Evolutionary conservation across 2,797 vertebrate genomes (phyloP), one percentile per base, ranked within the genome.

Genomic region (Dallia pectoralis): DNA sequence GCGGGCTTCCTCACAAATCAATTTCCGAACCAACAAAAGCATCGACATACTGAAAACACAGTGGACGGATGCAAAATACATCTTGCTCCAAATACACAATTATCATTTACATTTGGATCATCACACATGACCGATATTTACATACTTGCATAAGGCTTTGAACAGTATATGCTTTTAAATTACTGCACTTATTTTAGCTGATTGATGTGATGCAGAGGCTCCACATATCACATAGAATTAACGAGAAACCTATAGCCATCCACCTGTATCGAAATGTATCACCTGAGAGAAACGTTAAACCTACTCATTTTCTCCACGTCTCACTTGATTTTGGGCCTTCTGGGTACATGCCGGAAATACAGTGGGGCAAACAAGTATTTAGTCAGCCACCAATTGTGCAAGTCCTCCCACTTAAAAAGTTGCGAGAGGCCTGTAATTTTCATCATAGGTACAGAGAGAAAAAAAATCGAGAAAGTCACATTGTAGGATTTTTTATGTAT

Each of bases 121-220:
- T 84, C 84, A 89, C 70, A 82, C 72, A 85, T 71, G n/a, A 71
- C 79, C 80, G 79, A 79, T 90, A 90, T 91, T 89, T 91, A 88
- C 86, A 91, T 71, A 87, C 88, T 79, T 90, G 81, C 81, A 85
- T 84, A 64, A 72, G 62, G 73, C 79, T 70, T 80, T 33, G 76
- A 69, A n/a, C n/a, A 53, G 49, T 53, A 53, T 22, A n/a, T 53
- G 3, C 2, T 22, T 56, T 22, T 6, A 25, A 73, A 61, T 33
- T 67, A 73, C 74, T 73, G 22, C 67, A 74, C 0, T 33, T 77
- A 70, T 73, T 0, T 40, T 77, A 16, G 29, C 29, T 19, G 44
- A 69, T 65, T 56, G 4, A 36, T 36, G n/a, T n/a, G 78, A 82
- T 70, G 74, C 76, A 74, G 48, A 74, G 61, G 27, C 25, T 69